These are phyloP conservation scores for Kryphioiulus occultus DNA, from an alignment of 2,888 invertebrate species.

Conservation along the genomic window DNA sequence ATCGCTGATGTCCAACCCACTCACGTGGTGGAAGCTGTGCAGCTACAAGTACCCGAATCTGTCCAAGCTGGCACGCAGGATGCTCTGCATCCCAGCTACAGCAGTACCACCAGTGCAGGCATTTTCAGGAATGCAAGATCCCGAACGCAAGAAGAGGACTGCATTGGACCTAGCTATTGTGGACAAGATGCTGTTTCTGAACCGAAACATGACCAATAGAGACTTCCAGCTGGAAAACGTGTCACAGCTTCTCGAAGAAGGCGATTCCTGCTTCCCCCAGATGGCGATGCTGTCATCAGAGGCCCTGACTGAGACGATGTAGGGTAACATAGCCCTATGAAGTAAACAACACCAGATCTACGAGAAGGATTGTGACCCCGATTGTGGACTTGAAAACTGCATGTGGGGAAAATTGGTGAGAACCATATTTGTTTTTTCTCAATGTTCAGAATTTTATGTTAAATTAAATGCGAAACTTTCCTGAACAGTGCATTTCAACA, in stretches of 20 bases:
- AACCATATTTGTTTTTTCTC: no score
- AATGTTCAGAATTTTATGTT: no score
- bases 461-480: no score
- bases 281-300: background rate
- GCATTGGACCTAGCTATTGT: background rate
- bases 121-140: constrained; percentile 11
- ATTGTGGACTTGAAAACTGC: no score
- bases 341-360: no score
- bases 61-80: constrained; percentile 50
- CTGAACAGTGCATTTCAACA: no score
- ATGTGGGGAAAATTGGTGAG: no score
- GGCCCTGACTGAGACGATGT: background rate
- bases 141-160: background rate
- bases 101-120: constrained; percentile 49
- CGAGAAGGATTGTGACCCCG: no score
- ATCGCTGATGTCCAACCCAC: constrained; percentile 48
- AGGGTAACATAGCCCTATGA: background rate
- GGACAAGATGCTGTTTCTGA: constrained; percentile 51
- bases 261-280: background rate
- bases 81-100: constrained; percentile 52
- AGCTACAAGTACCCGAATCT: constrained; percentile 49
- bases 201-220: background rate
- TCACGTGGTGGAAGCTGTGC: constrained; percentile 53
- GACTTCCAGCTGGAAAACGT: background rate
- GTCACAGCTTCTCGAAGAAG: background rate